Evolutionary conservation across 1,140 invertebrate species (phyloP), one percentile per base, ranked within the genome.

Genomic region (Mycetomoellerius zeteki): DNA sequence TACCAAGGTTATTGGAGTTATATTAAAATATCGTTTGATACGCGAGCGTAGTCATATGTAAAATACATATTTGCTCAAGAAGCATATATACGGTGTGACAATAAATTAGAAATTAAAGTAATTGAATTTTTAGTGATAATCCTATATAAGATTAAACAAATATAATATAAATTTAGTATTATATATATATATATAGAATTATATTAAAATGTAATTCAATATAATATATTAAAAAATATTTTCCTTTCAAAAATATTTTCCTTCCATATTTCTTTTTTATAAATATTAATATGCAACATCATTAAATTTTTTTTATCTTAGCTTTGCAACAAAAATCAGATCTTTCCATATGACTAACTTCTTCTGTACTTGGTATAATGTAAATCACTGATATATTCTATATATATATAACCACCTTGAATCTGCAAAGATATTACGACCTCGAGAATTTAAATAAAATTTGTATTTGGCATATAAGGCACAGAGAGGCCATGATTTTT

Each of bases 1-100:
- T 54, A 21, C 47, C 82, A 85, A 85, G 73, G 73, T 65, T 43
- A 21, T 12, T 14, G 21, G 27, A 27, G 33, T 85, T 52, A 76
- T 52, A 76, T 64, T 75, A 75, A 24, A 85, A 52, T 65, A 43
- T 30, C 10, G 6, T 30, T 33, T 56, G 60, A 37, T 30, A 33
- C 2, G 24, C 12, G 24, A 33, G 67, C 33, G 30, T 43, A 56
- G n/a, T 6, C 2, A 12, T 75, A 47, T 84, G 67, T 24, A 85
- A 65, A 85, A 78, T 77, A 7, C 37, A 52, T 62, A 43, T 60
- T 85, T 54, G n/a, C 73, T 37, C 71, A 43, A 33, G 7, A 62
- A 62, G 14, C 12, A 4, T 3, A 30, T 3, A 2, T 3, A 30
- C 4, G 16, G 8, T 10, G 16, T 10, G 16, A 47, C 8, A 16